These are phyloP conservation scores for Augochlorella aurata DNA, from an alignment of 2,888 invertebrate species.

Conservation along the genomic window DNA sequence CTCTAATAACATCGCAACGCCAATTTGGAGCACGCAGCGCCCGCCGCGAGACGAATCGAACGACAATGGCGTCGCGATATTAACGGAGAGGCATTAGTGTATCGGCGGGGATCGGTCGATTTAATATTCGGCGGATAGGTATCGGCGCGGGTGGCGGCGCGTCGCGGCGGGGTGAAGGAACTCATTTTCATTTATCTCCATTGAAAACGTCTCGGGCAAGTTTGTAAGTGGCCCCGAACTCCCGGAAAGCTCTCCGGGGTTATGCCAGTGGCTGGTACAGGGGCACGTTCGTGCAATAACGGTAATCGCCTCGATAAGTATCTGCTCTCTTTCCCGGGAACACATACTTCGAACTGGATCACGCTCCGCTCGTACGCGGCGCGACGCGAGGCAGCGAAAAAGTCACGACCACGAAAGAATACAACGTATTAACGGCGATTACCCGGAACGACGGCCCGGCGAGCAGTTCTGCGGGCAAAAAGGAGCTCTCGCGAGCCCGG, in stretches of 20 bases:
- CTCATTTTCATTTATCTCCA: conserved; percentile 66
- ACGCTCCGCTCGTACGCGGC: conserved; percentile 34
- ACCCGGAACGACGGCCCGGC: conserved; percentile 34
- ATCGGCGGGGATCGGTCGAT: conserved; percentile 24
- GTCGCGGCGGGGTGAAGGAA: conserved; percentile 49
- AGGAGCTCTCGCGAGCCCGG: neutral
- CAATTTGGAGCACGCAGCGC: no score
- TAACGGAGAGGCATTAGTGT: conserved; percentile 3
- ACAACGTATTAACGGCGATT: conserved; percentile 63
- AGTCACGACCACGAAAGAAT: conserved; percentile 57
- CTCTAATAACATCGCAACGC: no score
- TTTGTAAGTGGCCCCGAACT: conserved; percentile 61
- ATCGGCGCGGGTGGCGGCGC: conserved; percentile 14
- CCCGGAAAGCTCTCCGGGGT: conserved; percentile 64
- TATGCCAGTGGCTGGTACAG: conserved; percentile 67
- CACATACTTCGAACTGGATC: conserved; percentile 61
- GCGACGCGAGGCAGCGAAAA: conserved; percentile 33
- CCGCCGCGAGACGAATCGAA: neutral
- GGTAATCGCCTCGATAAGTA: conserved; percentile 69
- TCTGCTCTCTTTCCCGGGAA: conserved; percentile 53
- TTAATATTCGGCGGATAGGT: conserved; percentile 47
- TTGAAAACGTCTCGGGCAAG: conserved; percentile 65
- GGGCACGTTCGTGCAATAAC: conserved; percentile 69
- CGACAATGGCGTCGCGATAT: neutral
- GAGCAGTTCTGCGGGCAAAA: neutral